Percentiles rank a stretch among this genome's conserved stretches.
These are phyloP conservation scores for Percopsis transmontana DNA, from an alignment of 2,113 vertebrate genomes.

Conservation along the genomic window DNA sequence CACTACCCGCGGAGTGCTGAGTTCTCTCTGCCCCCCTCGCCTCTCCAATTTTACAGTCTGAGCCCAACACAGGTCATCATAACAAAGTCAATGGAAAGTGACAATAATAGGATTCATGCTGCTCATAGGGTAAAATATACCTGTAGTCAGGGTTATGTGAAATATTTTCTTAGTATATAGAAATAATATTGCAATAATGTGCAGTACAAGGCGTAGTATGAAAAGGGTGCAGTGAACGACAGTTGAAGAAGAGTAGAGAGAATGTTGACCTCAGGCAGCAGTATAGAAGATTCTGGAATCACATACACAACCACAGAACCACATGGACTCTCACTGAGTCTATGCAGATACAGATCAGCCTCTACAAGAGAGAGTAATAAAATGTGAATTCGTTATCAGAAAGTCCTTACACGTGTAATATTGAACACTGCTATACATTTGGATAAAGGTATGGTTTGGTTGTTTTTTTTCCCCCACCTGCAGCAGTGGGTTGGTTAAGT, in stretches of 20 bases:
- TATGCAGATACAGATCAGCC: conserved; percentile 79
- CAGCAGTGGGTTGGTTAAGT: conserved; percentile 70
- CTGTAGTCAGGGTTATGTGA: too few relatives aligned
- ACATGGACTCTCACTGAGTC: conserved; percentile 70
- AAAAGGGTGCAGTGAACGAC: background rate
- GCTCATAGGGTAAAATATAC: too few relatives aligned
- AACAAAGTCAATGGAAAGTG: too few relatives aligned
- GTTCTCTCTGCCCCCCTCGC: too few relatives aligned
- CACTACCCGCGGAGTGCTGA: too few relatives aligned
- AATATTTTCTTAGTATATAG: too few relatives aligned
- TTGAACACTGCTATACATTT: background rate
- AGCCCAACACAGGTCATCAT: too few relatives aligned
- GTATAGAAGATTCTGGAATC: conserved; percentile 79
- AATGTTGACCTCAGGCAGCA: conserved; percentile 84
- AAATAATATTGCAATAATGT: background rate
- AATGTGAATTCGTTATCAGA: background rate
- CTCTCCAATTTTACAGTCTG: too few relatives aligned
- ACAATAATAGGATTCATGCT: too few relatives aligned
- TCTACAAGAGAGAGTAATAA: conserved; percentile 64
- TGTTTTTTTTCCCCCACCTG: too few relatives aligned
- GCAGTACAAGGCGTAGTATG: background rate
- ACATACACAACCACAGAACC: conserved; percentile 89
- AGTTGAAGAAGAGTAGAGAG: background rate
- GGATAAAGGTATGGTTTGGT: too few relatives aligned
- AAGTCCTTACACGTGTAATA: background rate